phyloP scores from a whole-genome alignment of 92 coral and sea anemone species.

The Porites rus region DNA sequence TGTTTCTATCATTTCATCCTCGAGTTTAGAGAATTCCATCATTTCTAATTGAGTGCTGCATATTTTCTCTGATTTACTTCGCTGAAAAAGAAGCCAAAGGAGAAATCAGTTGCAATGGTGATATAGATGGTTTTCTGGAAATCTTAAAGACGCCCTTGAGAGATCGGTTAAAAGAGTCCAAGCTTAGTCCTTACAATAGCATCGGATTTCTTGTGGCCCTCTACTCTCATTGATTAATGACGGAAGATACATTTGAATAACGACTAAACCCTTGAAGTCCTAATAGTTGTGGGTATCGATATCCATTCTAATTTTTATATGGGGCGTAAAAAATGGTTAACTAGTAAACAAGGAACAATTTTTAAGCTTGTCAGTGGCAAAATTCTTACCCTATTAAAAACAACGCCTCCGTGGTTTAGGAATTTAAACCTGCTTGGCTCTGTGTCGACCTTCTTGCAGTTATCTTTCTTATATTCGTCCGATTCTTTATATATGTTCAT shows the following conservation, averaged over 20 bases:
- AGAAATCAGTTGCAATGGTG: no score
- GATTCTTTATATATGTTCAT: conserved; percentile 61
- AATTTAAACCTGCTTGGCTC: not conserved
- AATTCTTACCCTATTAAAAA: conserved; percentile 13
- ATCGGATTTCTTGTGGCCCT: no score
- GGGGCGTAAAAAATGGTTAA: not conserved
- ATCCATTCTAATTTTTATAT: no score
- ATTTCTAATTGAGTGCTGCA: conserved; percentile 59
- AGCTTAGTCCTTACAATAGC: no score
- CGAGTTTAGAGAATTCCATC: conserved; percentile 63
- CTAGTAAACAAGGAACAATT: not conserved
- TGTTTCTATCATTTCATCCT: conserved; percentile 16
- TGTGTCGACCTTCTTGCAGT: conserved; percentile 15
- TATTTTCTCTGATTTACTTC: conserved; percentile 24
- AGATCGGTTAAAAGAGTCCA: no score
- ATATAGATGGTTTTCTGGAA: not conserved
- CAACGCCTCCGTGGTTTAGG: not conserved
- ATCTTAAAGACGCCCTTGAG: no score
- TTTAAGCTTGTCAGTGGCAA: not conserved
- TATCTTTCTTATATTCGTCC: conserved; percentile 38
- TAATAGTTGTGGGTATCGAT: no score
- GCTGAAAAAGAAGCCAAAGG: not conserved
- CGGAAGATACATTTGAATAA: no score
- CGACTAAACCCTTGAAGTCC: no score
- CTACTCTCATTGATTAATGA: no score